Base-by-base conservation (phyloP, 2,888 invertebrate genomes). In the Invenusta paracnida region DNA sequence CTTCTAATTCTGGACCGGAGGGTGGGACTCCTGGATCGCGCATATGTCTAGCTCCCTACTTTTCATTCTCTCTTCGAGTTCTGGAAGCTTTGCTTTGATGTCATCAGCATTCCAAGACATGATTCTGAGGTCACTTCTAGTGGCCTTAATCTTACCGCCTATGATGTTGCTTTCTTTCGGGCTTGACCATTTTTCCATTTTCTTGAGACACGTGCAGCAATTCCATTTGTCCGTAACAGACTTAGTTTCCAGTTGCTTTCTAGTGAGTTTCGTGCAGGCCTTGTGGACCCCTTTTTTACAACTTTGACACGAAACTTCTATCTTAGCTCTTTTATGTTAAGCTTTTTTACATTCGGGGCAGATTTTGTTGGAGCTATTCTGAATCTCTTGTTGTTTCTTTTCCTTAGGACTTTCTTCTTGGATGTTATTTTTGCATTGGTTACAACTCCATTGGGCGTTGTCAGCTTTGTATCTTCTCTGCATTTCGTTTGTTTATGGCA, bases 201-300 rank as follows among this genome's bases (percentile, higher is more conserved):
- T 73, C 27, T 73, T 73, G 25, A 23, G 11, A 73, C 73, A 73
- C 23, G 5, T 25, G 73, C 73, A 13, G 23, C 73, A 73, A 25
- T 2, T 25, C 73, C 73, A 73, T 23, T 2, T 25, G 2, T 25
- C 27, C 2, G 73, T 73, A 25, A 23, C 23, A 25, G 17, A 5
- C 23, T 5, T 5, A n/a, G 23, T 13, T n/a, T 73, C 73, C 17
- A 73, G 73, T 73, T 73, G 73, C 27, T 23, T 73, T 25, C 73
- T 73, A 73, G 73, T 23, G 23, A 73, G 17, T 25, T 73, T 73
- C 23, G 73, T 73, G n/a, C 73, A 73, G 5, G 5, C 23, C 73
- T 73, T 73, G 73, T 73, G 73, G 73, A 73, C 73, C 2, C 73
- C 73, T 73, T 73, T 23, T 25, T 73, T 73, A 25, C 73, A 73